A percentile compares a stretch with the other conserved stretches of the same genome.
Conservation (phyloP, 2,888 invertebrate species). For the Apocheima hispidaria region DNA sequence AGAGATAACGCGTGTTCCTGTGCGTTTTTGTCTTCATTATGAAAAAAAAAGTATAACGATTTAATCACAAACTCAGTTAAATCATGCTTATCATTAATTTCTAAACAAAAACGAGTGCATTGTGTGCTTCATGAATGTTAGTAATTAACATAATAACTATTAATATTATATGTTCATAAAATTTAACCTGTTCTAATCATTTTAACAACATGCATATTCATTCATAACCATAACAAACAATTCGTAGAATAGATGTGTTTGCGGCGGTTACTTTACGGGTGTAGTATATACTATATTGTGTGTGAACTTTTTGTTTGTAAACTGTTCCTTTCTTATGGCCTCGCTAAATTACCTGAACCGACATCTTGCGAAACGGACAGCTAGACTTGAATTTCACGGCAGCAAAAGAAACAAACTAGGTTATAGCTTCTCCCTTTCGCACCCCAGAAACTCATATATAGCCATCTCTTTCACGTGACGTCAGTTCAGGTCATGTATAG, state of each 20-base stretch:
- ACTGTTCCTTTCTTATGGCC: too few relatives aligned
- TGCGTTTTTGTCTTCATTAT: too few relatives aligned
- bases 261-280: background rate
- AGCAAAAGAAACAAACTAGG: too few relatives aligned
- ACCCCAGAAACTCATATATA: too few relatives aligned
- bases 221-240: conserved; percentile 6
- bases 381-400: too few relatives aligned
- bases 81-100: conserved; percentile 14
- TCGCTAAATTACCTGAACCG: too few relatives aligned
- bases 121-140: conserved; percentile 3
- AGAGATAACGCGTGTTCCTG: too few relatives aligned
- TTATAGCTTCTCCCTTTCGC: too few relatives aligned
- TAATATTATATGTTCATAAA: conserved; percentile 11
- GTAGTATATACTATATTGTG: too few relatives aligned
- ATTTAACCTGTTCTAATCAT: conserved; percentile 13
- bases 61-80: background rate
- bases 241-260: background rate
- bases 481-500: too few relatives aligned
- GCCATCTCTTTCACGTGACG: too few relatives aligned
- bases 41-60: background rate
- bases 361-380: too few relatives aligned
- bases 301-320: background rate
- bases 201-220: conserved; percentile 5
- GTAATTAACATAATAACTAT: conserved; percentile 23
- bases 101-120: conserved; percentile 1